Percentiles rank a stretch among this genome's conserved stretches.
Evolutionary conservation across 2,113 vertebrate genomes (phyloP).

Genomic region (Bagarius yarrelli): DNA sequence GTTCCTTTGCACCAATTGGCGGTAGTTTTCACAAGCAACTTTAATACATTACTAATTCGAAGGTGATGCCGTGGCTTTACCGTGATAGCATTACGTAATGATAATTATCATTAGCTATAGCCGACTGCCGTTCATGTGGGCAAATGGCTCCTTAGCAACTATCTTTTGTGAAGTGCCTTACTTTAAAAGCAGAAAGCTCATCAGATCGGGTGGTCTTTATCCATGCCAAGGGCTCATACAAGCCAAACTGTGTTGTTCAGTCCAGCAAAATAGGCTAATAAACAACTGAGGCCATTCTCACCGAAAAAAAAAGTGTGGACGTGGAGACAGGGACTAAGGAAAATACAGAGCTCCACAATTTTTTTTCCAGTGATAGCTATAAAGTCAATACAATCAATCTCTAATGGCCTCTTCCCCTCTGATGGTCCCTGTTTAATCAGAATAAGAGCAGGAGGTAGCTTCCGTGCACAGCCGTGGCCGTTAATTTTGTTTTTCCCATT

Average conservation of each 20-base stretch:
- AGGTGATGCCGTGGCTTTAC: too few relatives aligned
- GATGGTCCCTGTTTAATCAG: constrained; percentile 75
- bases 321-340: constrained; percentile 42
- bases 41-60: too few relatives aligned
- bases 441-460: constrained; percentile 68
- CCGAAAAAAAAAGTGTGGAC: constrained; percentile 48
- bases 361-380: constrained; percentile 54
- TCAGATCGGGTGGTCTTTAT: neutral
- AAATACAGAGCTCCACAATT: constrained; percentile 48
- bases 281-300: constrained; percentile 39
- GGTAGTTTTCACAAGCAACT: too few relatives aligned
- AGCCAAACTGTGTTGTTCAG: constrained; percentile 16
- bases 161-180: constrained; percentile 25
- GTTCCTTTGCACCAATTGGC: too few relatives aligned
- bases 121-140: neutral
- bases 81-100: too few relatives aligned
- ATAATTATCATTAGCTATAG: too few relatives aligned
- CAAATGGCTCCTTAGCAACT: constrained; percentile 23
- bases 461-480: constrained; percentile 54
- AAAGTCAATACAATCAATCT: constrained; percentile 67
- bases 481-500: constrained; percentile 65
- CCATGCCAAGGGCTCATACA: constrained; percentile 12
- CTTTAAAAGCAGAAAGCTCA: constrained; percentile 36
- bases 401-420: constrained; percentile 68
- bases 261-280: constrained; percentile 24